Evolutionary conservation across 2,888 invertebrate genomes (phyloP).

Genomic region (Globia sparganii): DNA sequence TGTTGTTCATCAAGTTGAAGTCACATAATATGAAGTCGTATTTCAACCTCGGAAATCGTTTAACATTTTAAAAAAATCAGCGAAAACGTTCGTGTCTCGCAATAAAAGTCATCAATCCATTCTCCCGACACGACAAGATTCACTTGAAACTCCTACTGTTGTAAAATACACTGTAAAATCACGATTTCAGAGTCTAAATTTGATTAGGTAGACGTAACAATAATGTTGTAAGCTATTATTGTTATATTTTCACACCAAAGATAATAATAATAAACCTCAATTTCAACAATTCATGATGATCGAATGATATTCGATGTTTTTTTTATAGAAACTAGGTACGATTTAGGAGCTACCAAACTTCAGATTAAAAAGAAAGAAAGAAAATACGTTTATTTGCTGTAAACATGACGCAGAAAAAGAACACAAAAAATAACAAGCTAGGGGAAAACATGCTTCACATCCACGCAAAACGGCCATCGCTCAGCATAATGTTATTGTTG

Average conservation of each 20-base stretch:
- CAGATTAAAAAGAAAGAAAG: not conserved
- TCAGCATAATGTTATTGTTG: no score
- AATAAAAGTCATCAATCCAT: slow-evolving; percentile 56
- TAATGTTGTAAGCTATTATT: slow-evolving; percentile 35
- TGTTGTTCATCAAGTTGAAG: slow-evolving; percentile 12
- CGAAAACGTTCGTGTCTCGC: slow-evolving; percentile 59
- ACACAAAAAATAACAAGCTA: no score
- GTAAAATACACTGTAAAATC: slow-evolving; percentile 38
- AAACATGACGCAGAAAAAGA: no score
- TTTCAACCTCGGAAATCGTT: slow-evolving; percentile 47
- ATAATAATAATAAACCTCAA: slow-evolving; percentile 16
- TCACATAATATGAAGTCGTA: slow-evolving; percentile 28
- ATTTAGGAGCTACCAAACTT: not conserved
- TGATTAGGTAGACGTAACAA: slow-evolving; percentile 5
- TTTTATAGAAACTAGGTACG: not conserved
- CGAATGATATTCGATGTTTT: not conserved
- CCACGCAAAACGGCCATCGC: not conserved
- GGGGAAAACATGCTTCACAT: not conserved
- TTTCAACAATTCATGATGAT: slow-evolving; percentile 32
- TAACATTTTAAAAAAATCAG: slow-evolving; percentile 52
- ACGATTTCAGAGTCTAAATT: slow-evolving; percentile 23
- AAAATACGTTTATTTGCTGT: no score
- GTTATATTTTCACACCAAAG: slow-evolving; percentile 50
- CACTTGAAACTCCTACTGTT: slow-evolving; percentile 24
- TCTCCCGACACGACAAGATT: slow-evolving; percentile 58